Conservation (phyloP, 2,797 vertebrate genomes). For the Sylvilagus floridanus region DNA sequence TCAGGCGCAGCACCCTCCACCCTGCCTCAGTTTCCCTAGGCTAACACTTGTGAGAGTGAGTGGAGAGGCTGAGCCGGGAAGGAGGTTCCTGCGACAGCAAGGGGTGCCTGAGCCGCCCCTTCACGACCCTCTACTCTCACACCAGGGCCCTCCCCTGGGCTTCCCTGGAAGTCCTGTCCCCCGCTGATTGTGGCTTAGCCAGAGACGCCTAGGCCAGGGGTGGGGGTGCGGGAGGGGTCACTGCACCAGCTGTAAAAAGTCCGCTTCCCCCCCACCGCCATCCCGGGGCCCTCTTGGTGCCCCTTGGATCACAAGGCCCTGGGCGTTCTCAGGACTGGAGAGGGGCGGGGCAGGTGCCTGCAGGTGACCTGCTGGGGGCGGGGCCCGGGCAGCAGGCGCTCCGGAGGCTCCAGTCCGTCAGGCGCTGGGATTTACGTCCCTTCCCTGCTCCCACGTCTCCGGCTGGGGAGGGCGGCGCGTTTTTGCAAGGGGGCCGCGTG, state of each 20-base stretch:
- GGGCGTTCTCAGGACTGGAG: not conserved
- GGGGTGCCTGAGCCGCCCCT: not conserved
- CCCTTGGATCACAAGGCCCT: not conserved
- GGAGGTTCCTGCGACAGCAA: rapidly evolving
- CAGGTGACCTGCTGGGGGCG: not conserved
- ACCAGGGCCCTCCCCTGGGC: not conserved
- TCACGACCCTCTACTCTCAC: not conserved
- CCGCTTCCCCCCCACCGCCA: too few species aligned
- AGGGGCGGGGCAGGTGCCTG: not conserved
- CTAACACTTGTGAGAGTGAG: not conserved
- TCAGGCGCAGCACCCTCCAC: not conserved
- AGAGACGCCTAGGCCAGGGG: not conserved
- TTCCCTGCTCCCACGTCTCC: not conserved
- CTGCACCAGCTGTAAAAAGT: not conserved
- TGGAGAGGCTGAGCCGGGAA: not conserved
- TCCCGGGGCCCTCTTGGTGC: not conserved
- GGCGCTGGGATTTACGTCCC: conserved; percentile 13
- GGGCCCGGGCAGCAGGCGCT: not conserved
- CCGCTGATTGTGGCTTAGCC: not conserved
- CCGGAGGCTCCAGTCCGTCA: not conserved
- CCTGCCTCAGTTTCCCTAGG: not conserved
- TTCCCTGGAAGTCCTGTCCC: not conserved
- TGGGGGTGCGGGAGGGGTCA: not conserved
- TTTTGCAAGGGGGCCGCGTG: conserved; percentile 80
- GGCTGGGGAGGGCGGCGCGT: conserved; percentile 72